Evolutionary conservation across 2,113 vertebrate genomes (phyloP), one percentile per base, ranked within the genome.

Genomic region (Lagopus leucura): DNA sequence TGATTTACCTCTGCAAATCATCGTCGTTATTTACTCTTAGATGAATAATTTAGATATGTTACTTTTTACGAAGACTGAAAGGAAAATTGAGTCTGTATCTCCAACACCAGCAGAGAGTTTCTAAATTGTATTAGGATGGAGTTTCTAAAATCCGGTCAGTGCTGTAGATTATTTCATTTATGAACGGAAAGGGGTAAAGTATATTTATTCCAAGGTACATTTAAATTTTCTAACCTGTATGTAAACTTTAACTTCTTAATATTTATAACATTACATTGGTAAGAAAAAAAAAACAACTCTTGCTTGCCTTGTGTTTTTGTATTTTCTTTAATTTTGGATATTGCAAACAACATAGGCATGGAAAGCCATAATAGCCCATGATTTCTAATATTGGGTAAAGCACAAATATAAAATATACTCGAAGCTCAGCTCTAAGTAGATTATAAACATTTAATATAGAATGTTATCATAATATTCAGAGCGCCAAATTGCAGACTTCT

Each of bases 371-470:
- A 97, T 97, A 97, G 95, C 94, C 94, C 89, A 83, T 91, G 96
- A 95, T 96, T 98, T 97, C 96, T 97, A 97, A 97, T 98, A 98
- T 97, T 98, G 97, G 98, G 97, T 90, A 96, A 98, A 98, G 98
- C 98, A 97, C 98, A 99, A 99, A 99, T 98, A 98, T 98, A 98
- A 98, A 99, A 99, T 98, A 98, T 98, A 98, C 98, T 98, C 98
- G 98, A 99, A 99, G 98, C 98, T 98, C 97, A 98, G 96, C 98
- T 98, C 97, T 99, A 99, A 99, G 99, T 98, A 99, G 99, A 99
- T 99, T 99, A 99, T 98, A 98, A 99, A 99, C 99, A 99, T 99
- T 99, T 99, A 99, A 99, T 99, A 99, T 98, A 98, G 98, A 99
- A 98, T 99, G 99, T 99, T 99, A 99, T 99, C 99, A 98, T 99